Conservation (phyloP, 2,797 vertebrate species). For the Leptoclinus maculatus region DNA sequence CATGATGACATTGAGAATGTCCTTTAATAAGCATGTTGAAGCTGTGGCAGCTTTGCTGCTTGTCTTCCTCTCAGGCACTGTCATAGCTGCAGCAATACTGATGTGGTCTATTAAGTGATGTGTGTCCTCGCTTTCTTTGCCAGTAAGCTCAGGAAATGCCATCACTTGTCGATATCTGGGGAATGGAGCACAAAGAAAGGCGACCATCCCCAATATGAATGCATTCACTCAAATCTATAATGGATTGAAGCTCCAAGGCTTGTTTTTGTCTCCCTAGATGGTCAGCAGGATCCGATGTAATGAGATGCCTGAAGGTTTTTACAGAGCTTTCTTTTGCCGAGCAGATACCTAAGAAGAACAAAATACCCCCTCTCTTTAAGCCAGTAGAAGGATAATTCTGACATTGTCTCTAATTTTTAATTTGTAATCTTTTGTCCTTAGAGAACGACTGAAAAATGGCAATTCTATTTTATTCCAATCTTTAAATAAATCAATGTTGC, state of each 20-base stretch:
- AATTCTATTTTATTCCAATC: slow-evolving; percentile 42
- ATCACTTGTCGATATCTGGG: slow-evolving; percentile 45
- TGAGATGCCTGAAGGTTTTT: slow-evolving; percentile 52
- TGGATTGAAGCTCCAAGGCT: slow-evolving; percentile 62
- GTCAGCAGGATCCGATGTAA: slow-evolving; percentile 64
- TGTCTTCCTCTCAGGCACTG: slow-evolving; percentile 40
- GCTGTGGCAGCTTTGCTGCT: slow-evolving; percentile 58
- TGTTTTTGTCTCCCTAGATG: slow-evolving; percentile 58
- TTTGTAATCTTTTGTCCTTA: slow-evolving; percentile 27
- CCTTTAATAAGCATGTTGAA: slow-evolving; percentile 67
- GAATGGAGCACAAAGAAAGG: slow-evolving; percentile 45
- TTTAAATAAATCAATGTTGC: slow-evolving; percentile 36
- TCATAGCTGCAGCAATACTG: slow-evolving; percentile 33
- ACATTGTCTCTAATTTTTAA: slow-evolving; percentile 32
- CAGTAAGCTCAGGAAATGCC: slow-evolving; percentile 37
- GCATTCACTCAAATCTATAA: slow-evolving; percentile 65
- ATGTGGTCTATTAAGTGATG: slow-evolving; percentile 39
- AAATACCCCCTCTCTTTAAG: background rate
- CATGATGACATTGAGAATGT: slow-evolving; percentile 77
- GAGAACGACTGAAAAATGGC: slow-evolving; percentile 24
- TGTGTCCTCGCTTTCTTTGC: slow-evolving; percentile 32
- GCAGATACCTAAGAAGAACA: slow-evolving; percentile 18
- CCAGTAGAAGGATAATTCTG: slow-evolving; percentile 15
- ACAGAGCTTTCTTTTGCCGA: slow-evolving; percentile 31
- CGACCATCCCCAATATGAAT: slow-evolving; percentile 47